These are phyloP conservation scores for Otolemur crassicaudatus DNA, from an alignment of 2,797 vertebrate genomes.

Conservation along the genomic window DNA sequence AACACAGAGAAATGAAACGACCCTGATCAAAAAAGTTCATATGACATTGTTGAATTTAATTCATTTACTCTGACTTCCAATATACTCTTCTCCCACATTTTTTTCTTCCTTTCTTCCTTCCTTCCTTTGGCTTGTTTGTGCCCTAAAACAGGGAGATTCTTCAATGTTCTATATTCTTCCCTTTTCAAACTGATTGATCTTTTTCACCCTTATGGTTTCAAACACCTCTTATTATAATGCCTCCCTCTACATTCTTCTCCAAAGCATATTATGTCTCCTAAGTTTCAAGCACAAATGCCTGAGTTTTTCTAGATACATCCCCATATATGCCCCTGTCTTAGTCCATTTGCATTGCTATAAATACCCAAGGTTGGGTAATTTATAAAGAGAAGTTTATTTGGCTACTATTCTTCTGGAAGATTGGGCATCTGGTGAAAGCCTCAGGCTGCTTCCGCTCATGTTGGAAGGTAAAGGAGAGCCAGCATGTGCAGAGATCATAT, in stretches of 20 bases:
- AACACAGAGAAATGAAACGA: conserved; percentile 36
- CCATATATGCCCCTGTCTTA: neutral
- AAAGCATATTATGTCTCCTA: neutral
- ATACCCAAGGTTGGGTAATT: neutral
- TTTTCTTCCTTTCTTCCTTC: neutral
- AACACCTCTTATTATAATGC: neutral
- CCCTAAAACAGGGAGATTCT: neutral
- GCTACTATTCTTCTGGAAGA: neutral
- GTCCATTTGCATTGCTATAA: neutral
- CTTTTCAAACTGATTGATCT: neutral
- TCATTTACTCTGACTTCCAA: neutral
- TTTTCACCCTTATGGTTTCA: neutral
- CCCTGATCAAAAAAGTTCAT: neutral
- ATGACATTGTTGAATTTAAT: neutral
- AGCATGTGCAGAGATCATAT: too few species aligned
- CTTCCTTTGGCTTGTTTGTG: neutral
- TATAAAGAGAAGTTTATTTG: neutral
- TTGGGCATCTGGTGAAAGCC: neutral
- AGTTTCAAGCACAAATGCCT: neutral
- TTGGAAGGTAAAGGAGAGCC: neutral
- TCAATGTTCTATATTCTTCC: neutral
- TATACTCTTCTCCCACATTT: neutral
- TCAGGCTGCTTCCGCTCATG: neutral
- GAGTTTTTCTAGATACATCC: neutral
- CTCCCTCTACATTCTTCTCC: neutral